Percentiles rank a stretch among this genome's conserved stretches.
Conservation (phyloP, 1,140 invertebrate species). For the Eupeodes corollae region DNA sequence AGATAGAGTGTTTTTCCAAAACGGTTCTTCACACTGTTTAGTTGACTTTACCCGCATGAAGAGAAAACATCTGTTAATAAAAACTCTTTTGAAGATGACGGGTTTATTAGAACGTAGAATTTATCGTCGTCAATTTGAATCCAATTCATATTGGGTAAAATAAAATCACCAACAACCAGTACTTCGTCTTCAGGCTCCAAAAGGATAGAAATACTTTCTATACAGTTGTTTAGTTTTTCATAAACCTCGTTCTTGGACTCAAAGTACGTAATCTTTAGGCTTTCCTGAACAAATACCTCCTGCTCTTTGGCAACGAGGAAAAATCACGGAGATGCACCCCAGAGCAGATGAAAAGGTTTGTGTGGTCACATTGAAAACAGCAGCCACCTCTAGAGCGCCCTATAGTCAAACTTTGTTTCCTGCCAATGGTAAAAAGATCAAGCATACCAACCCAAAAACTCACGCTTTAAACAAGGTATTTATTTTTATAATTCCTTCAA, state of each 20-base stretch:
- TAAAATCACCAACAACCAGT: no score
- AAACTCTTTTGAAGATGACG: neutral
- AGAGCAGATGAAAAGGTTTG: constrained; percentile 11
- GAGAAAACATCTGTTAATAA: neutral
- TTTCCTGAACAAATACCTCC: constrained; percentile 9
- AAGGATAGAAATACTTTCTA: no score
- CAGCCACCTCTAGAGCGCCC: constrained; percentile 4
- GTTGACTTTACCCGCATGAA: neutral
- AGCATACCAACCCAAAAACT: neutral
- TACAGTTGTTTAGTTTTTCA: no score
- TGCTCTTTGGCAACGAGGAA: constrained; percentile 12
- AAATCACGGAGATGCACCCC: constrained; percentile 9
- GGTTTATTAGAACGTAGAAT: no score
- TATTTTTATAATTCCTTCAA: neutral
- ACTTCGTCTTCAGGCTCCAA: no score
- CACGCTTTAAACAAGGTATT: neutral
- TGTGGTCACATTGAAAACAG: constrained; percentile 13
- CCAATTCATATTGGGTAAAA: no score
- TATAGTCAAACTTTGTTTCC: neutral
- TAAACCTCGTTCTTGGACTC: constrained; percentile 1
- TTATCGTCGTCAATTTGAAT: no score
- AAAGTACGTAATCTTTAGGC: constrained; percentile 2
- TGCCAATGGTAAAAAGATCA: no score
- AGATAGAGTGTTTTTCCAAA: no score
- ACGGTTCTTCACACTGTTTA: no score